Evolutionary conservation across 1,140 invertebrate species (phyloP), one percentile per base, ranked within the genome.

Genomic region (Aphaenogaster floridana): DNA sequence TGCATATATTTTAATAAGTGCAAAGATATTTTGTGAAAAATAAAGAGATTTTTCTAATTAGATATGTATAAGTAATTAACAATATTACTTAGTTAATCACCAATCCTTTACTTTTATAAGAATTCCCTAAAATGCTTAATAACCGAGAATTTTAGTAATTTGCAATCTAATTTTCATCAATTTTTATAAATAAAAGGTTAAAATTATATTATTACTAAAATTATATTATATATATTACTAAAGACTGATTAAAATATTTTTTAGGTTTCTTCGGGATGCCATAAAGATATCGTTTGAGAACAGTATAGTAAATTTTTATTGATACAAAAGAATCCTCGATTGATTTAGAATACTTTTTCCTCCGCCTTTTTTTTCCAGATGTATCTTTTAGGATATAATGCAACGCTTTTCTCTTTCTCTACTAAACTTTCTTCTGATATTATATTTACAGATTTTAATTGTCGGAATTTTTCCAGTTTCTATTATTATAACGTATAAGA

Each of bases 11-110:
- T n/a, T 45, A 42, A 78, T 50, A 54, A 7, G 1, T 81, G 28
- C 17, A 28, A 81, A 71, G 36, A 71, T 81, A 81, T 59, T 71
- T 81, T 71, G 15, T 81, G 39, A 81, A 42, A 71, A 81, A 81
- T 81, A 81, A 71, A 71, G 17, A 54, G 13, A 39, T 13, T 81
- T 81, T 71, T 81, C 15, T 45, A 42, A 80, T 68, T 3, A 21
- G 1, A 13, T 5, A 7, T 50, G 34, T 45, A 0, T 66, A 68
- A 54, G 28, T 54, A 34, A 21, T 52, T 36, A 79, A 50, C 9
- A 54, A 68, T 54, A 6, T 0, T 21, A 15, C 9, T 78, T 21
- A 4, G 0, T 52, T 39, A 34, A 74, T 0, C n/a, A 3, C 9
- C 11, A 3, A 45, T 48, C 13, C 11, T 64, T 28, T 63, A 54